Percentiles rank a stretch among this genome's conserved stretches.
These are phyloP conservation scores for Pasiphila rectangulata DNA, from an alignment of 2,888 invertebrate genomes.

Conservation along the genomic window DNA sequence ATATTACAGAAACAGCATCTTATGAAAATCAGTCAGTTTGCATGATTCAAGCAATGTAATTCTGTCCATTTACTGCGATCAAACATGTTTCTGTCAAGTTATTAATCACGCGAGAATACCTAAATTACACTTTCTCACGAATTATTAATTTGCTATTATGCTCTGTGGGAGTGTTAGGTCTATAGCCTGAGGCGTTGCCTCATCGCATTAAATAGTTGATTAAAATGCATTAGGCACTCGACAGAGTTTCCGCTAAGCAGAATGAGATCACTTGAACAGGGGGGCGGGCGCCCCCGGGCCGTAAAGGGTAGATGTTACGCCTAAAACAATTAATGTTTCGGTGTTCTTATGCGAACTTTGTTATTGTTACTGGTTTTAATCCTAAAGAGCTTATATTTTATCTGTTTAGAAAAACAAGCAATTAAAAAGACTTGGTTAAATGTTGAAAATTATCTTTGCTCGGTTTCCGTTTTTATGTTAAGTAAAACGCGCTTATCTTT, in stretches of 20 bases:
- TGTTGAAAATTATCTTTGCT: too few species aligned
- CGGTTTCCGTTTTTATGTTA: too few species aligned
- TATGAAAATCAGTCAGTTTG: not conserved
- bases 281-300: conserved; percentile 6
- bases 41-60: not conserved
- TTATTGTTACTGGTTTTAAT: conserved; percentile 10
- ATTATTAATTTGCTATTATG: conserved; percentile 4
- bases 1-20: not conserved
- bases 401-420: too few species aligned
- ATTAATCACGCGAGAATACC: not conserved
- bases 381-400: not conserved
- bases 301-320: conserved; percentile 14
- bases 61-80: not conserved
- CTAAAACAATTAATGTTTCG: conserved; percentile 22
- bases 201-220: conserved; percentile 26
- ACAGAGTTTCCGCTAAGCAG: conserved; percentile 16
- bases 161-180: not conserved
- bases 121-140: conserved; percentile 4
- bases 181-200: conserved; percentile 10
- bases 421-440: too few species aligned
- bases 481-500: too few species aligned
- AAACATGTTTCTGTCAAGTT: not conserved
- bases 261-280: conserved; percentile 21
- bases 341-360: conserved; percentile 12
- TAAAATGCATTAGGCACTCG: conserved; percentile 28